Evolutionary conservation across 2,888 invertebrate species (phyloP), one percentile per base, ranked within the genome.

Genomic region (Oasisia sp.): DNA sequence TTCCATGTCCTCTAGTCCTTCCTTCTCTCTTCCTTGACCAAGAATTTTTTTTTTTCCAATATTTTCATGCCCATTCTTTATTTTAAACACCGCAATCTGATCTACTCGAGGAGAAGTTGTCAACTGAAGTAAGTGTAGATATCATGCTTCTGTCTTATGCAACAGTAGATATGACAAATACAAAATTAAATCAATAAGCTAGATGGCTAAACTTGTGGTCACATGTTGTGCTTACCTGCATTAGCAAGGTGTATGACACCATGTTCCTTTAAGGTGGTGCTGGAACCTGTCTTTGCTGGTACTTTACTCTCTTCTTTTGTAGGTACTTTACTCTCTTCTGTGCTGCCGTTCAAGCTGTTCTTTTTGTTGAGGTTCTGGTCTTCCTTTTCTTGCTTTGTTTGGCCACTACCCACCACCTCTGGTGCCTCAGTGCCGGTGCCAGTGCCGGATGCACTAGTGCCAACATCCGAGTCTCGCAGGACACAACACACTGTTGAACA

Each of bases 221-320:
- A 32, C 32, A 90, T 90, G 27, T 90, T 90, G 8, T 90, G 27
- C 89, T 91, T 93, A 96, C 96, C 96, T 93, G 95, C 94, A 95
- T 96, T 96, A 14, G 96, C 96, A 32, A 96, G 92, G 92, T 96
- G 95, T 38, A 96, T 94, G 19, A 93, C 93, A 7, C 95, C 96
- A 0, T 95, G 91, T 58, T 94, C 45, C 14, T 92, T 94, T 32
- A 92, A 27, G 14, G 38, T 12, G 32, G 7, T 4, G 74, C n/a
- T 74, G 74, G 74, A 27, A 0, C 92, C 92, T 32, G 11, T 91
- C 44, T 90, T 92, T 1, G 19, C 32, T 74, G 32, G 89, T 32
- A 32, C 91, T 74, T 32, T 90, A 38, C 12, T 32, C 74, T 74
- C 91, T 89, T 90, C 58, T 92, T 90, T 92, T 1, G 19, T n/a